Evolutionary conservation across 2,113 vertebrate genomes (phyloP), one percentile per base, ranked within the genome.

Genomic region (Sceloporus undulatus): DNA sequence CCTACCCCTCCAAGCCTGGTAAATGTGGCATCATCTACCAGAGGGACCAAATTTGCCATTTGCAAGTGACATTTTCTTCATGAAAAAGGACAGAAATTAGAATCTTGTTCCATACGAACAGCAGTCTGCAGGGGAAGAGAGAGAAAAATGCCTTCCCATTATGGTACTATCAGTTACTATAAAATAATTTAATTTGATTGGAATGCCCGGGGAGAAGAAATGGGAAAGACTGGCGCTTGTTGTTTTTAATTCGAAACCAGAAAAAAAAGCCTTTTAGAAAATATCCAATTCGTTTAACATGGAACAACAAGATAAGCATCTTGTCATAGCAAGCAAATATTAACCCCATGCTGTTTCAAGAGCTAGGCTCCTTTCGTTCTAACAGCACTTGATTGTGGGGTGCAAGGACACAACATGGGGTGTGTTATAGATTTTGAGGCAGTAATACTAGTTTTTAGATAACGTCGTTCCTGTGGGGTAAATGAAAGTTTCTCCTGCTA

Each of bases 241-340:
- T 48, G 18, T 38, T 80, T 81, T 84, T 85, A 70, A 88, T 88
- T 90, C 80, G 4, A 18, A 92, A 80, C 34, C 77, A 74, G 87
- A 68, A 3, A 34, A 34, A 34, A 92, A 86, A 94, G 84, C 85
- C 73, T 90, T 94, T 87, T 1, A 59, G 88, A 92, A 87, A 91
- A 90, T 19, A 92, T 56, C 79, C 66, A 79, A 93, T 90, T 88
- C 79, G 91, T 91, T 92, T 62, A 52, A 88, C 94, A 91, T 82
- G 90, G 77, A 94, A 73, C 40, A 85, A n/a, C 78, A 81, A 92
- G 76, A 91, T 92, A 25, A 90, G 91, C 85, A 71, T 56, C 54
- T 52, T 40, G 66, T 52, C 91, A 90, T 78, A 74, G 54, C 79
- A 92, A 62, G 34, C 38, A 79, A 87, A 82, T 83, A 90, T 74